A percentile compares a stretch with the other conserved stretches of the same genome.
Evolutionary conservation across 2,113 vertebrate species (phyloP).

Genomic region (Marmota monax): DNA sequence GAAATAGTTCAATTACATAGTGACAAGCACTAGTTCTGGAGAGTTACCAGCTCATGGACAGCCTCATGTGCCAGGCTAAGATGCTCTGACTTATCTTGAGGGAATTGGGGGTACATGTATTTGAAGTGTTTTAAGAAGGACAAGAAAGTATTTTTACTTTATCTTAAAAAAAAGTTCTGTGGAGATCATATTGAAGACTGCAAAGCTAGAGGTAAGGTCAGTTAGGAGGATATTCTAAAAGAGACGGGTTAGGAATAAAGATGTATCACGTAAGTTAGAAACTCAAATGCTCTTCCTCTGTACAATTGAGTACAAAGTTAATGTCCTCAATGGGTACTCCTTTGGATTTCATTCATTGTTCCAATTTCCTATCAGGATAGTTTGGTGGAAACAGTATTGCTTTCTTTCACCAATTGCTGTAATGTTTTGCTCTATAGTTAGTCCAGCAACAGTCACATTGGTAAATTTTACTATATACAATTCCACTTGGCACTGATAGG

Average conservation of each 20-base stretch:
- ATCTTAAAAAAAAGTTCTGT: neutral
- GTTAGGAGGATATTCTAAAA: neutral
- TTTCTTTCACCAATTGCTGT: neutral
- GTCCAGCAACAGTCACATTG: neutral
- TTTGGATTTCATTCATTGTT: neutral
- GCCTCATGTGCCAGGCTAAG: neutral
- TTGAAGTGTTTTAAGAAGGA: neutral
- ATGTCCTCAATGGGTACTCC: neutral
- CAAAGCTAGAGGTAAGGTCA: neutral
- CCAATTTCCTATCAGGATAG: neutral
- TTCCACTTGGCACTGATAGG: neutral
- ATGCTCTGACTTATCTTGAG: neutral
- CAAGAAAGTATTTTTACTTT: neutral
- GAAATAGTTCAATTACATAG: neutral
- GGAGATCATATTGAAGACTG: neutral
- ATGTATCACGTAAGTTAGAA: neutral
- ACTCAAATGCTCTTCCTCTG: neutral
- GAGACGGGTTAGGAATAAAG: neutral
- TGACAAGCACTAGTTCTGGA: neutral
- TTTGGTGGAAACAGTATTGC: neutral
- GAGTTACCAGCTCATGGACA: neutral
- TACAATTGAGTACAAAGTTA: neutral
- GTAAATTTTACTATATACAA: neutral
- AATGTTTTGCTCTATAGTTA: conserved; percentile 25
- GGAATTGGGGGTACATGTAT: neutral